Evolutionary conservation across 1,140 invertebrate genomes (phyloP).

Genomic region (Drosophila pachea): DNA sequence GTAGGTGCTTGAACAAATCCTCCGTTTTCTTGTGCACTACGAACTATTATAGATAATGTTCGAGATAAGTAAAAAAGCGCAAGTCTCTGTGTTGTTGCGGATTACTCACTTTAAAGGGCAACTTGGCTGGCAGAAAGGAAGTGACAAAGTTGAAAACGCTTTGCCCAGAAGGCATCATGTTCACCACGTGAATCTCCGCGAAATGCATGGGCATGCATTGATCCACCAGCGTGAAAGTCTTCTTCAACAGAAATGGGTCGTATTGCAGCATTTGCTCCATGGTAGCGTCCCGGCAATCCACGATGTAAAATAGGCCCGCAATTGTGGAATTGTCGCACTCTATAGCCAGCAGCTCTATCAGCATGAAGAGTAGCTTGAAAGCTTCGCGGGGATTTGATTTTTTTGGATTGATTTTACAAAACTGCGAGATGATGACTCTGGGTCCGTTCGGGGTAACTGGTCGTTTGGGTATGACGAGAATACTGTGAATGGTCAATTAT

Average conservation of each 20-base stretch:
- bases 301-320: slow-evolving; percentile 51
- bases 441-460: slow-evolving; percentile 53
- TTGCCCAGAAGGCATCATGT: slow-evolving; percentile 79
- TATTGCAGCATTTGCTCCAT: slow-evolving; percentile 73
- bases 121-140: slow-evolving; percentile 80
- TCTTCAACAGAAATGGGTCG: slow-evolving; percentile 64
- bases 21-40: slow-evolving; percentile 79
- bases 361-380: slow-evolving; percentile 67
- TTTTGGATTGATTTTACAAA: slow-evolving; percentile 62
- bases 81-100: not conserved
- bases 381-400: slow-evolving; percentile 60
- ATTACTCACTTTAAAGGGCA: slow-evolving; percentile 79
- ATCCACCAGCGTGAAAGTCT: slow-evolving; percentile 56
- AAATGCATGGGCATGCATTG: slow-evolving; percentile 62
- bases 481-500: slow-evolving; percentile 31
- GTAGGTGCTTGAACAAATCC: slow-evolving; percentile 79
- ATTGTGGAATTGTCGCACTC: slow-evolving; percentile 66
- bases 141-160: slow-evolving; percentile 80
- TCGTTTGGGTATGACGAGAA: slow-evolving; percentile 60
- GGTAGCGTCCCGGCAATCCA: slow-evolving; percentile 60
- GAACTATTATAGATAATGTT: slow-evolving; percentile 60
- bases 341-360: slow-evolving; percentile 63
- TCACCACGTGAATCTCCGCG: slow-evolving; percentile 65
- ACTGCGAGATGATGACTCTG: slow-evolving; percentile 64
- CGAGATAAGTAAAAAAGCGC: not conserved